phyloP scores from a whole-genome alignment of 2,888 invertebrate species.

The Drosophila anceps region DNA sequence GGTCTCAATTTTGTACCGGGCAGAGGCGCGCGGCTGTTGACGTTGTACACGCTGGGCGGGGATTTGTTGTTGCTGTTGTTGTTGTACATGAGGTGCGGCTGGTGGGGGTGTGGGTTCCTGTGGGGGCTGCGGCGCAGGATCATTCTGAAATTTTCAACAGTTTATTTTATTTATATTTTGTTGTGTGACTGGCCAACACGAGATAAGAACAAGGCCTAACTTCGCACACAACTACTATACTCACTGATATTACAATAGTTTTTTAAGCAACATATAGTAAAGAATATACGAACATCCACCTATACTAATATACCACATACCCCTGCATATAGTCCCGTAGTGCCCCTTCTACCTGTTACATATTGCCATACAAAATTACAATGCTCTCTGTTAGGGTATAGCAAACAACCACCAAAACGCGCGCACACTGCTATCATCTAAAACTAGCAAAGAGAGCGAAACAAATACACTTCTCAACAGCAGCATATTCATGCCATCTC shows the following conservation, averaged over 20 bases:
- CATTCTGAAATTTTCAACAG: constrained; percentile 86
- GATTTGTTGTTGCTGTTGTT: constrained; percentile 83
- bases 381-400: constrained; percentile 5
- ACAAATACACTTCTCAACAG: constrained; percentile 28
- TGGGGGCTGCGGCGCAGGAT: constrained; percentile 89
- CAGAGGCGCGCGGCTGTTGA: constrained; percentile 83
- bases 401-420: constrained; percentile 65
- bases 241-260: no score
- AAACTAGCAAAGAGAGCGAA: constrained; percentile 32
- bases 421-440: constrained; percentile 3
- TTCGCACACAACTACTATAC: neutral
- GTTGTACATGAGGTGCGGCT: constrained; percentile 75
- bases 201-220: neutral
- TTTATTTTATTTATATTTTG: neutral
- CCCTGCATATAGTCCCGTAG: neutral
- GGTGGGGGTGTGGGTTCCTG: constrained; percentile 88
- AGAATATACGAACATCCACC: neutral
- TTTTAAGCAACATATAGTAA: no score
- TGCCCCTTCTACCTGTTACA: neutral
- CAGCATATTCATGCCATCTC: constrained; percentile 19
- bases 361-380: neutral
- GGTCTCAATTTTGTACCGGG: constrained; percentile 88
- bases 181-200: neutral
- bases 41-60: constrained; percentile 83
- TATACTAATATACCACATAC: neutral